Conservation (phyloP, 1,140 invertebrate species). For the Copidosoma floridanum region DNA sequence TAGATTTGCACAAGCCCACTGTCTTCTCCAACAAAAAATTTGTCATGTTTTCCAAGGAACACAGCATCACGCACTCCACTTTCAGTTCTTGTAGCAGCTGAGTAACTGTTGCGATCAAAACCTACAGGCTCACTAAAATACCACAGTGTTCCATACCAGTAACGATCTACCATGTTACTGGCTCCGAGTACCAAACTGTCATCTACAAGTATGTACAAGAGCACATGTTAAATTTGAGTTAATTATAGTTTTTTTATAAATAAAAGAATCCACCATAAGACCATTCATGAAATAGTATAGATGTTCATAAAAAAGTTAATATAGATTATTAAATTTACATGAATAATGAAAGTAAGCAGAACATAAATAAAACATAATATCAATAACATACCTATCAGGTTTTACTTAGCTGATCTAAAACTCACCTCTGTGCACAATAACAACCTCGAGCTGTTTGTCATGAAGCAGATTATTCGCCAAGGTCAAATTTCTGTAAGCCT, state of each 20-base stretch:
- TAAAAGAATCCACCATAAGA: no score
- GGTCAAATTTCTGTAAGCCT: constrained; percentile 42
- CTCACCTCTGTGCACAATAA: constrained; percentile 44
- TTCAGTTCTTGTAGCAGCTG: constrained; percentile 29
- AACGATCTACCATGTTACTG: constrained; percentile 45
- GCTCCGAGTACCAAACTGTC: constrained; percentile 46
- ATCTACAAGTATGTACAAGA: constrained; percentile 37
- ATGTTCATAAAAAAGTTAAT: no score
- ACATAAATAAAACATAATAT: no score
- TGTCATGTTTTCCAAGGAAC: constrained; percentile 35
- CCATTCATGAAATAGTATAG: no score
- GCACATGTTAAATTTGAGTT: no score
- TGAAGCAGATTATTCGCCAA: constrained; percentile 28
- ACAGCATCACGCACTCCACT: constrained; percentile 39
- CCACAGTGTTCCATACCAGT: constrained; percentile 48
- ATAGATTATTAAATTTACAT: no score
- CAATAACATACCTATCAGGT: no score
- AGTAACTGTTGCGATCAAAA: constrained; percentile 35
- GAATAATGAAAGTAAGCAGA: no score
- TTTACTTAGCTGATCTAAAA: constrained; percentile 32
- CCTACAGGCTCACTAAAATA: constrained; percentile 37
- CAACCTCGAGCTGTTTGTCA: constrained; percentile 44
- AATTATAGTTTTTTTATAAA: no score
- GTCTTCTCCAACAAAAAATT: constrained; percentile 47
- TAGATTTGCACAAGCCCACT: constrained; percentile 44